Evolutionary conservation across 2,888 invertebrate genomes (phyloP).

Genomic region (Eilema depressum): DNA sequence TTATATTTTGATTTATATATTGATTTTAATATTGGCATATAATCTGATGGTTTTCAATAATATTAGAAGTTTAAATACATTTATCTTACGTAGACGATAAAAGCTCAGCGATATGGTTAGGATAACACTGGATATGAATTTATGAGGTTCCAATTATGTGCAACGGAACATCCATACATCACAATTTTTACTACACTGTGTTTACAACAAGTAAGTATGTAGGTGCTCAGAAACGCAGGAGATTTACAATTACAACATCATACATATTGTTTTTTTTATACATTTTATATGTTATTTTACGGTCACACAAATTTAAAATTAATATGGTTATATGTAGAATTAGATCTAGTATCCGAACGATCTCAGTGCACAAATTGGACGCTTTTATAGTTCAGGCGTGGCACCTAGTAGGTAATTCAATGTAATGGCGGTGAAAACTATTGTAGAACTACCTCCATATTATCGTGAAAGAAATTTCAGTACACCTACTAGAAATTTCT

Average conservation of each 20-base stretch:
- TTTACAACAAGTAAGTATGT: constrained; percentile 15
- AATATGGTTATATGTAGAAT: constrained; percentile 40
- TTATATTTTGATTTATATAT: constrained; percentile 32
- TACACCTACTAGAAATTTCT: too few species aligned
- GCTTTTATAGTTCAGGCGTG: neutral
- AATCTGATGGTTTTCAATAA: constrained; percentile 17
- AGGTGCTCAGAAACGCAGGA: constrained; percentile 38
- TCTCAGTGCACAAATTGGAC: constrained; percentile 21
- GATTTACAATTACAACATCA: constrained; percentile 47
- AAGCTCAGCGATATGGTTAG: constrained; percentile 72
- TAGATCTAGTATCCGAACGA: constrained; percentile 32
- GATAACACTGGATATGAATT: constrained; percentile 63
- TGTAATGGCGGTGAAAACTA: neutral
- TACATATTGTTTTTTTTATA: constrained; percentile 31
- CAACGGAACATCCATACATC: constrained; percentile 43
- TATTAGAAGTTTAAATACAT: constrained; percentile 29
- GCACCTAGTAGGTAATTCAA: neutral
- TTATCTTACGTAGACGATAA: constrained; percentile 46
- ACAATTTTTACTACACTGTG: constrained; percentile 50
- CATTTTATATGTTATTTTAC: constrained; percentile 35
- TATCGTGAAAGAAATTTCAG: neutral
- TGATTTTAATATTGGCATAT: constrained; percentile 34
- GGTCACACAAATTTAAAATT: constrained; percentile 47
- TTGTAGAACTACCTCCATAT: neutral
- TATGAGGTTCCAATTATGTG: constrained; percentile 39